Conservation (phyloP, 2,113 vertebrate species). For the Neolamprologus modestus region DNA sequence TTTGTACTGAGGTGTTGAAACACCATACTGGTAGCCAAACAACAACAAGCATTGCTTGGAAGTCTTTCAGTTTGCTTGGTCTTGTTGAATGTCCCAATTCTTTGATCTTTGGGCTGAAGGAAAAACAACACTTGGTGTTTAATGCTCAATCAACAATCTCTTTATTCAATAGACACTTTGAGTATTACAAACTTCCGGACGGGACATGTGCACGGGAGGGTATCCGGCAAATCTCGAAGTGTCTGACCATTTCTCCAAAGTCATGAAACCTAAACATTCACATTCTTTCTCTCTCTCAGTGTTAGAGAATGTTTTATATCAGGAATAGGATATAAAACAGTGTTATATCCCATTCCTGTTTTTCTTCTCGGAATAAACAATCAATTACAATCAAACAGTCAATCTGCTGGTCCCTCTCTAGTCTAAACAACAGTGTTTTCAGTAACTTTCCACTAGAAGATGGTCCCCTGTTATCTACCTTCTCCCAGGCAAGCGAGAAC, state of each 20-base stretch:
- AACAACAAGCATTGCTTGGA: not conserved
- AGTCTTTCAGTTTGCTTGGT: not conserved
- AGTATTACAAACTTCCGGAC: not conserved
- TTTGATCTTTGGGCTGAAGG: not conserved
- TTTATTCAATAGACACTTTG: not conserved
- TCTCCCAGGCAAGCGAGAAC: not conserved
- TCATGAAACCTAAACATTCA: not conserved
- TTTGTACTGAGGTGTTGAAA: not conserved
- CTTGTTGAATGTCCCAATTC: not conserved
- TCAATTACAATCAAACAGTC: not conserved
- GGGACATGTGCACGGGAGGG: not conserved
- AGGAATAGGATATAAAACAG: not conserved
- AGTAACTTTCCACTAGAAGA: not conserved
- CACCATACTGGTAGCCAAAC: not conserved
- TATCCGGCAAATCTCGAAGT: not conserved
- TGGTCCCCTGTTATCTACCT: not conserved
- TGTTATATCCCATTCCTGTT: not conserved
- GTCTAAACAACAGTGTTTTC: not conserved
- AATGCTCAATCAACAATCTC: not conserved
- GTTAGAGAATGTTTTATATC: not conserved
- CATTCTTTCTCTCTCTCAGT: not conserved
- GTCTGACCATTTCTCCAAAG: not conserved
- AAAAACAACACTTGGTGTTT: not conserved
- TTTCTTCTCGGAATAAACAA: not conserved
- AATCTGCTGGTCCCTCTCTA: not conserved